Evolutionary conservation across 2,888 invertebrate genomes (phyloP), one percentile per base, ranked within the genome.

Genomic region (Mayetiola destructor): DNA sequence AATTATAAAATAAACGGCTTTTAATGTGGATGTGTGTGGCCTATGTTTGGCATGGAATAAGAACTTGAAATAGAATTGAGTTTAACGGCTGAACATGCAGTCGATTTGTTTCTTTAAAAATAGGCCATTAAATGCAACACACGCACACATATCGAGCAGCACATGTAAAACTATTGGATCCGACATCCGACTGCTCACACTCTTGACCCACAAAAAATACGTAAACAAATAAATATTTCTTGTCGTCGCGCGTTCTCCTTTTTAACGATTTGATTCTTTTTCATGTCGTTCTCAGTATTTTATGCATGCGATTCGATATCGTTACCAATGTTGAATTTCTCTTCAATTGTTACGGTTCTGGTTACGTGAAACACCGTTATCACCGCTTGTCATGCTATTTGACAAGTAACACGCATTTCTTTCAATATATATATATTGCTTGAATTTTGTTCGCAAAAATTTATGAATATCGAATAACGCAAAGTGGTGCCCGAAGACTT

Each of bases 161-260:
- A n/a, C n/a, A n/a, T n/a, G n/a, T n/a, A n/a, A n/a, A n/a, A n/a
- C n/a, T n/a, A n/a, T n/a, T n/a, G n/a, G n/a, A n/a, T n/a, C n/a
- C n/a, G n/a, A n/a, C n/a, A n/a, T n/a, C n/a, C n/a, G n/a, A n/a
- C n/a, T n/a, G n/a, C n/a, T n/a, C 27, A 48, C 27, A 48, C 48
- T 48, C 48, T 48, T 48, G 48, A 48, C 48, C 48, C 48, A 48
- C 48, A 48, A 48, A n/a, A n/a, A 48, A 27, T 27, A 9, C 5
- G 48, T 48, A 48, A 48, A 48, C 48, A 48, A 48, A 48, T 48
- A 48, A 48, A 48, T 40, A 40, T 21, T 42, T 48, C 48, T 27
- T 48, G 27, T n/a, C 27, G 48, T n/a, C n/a, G n/a, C n/a, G n/a
- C 27, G 48, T 48, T 48, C 48, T 48, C 27, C 27, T 48, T 48